phyloP scores from a whole-genome alignment of 2,113 vertebrate species.

The Ailurus styani region DNA sequence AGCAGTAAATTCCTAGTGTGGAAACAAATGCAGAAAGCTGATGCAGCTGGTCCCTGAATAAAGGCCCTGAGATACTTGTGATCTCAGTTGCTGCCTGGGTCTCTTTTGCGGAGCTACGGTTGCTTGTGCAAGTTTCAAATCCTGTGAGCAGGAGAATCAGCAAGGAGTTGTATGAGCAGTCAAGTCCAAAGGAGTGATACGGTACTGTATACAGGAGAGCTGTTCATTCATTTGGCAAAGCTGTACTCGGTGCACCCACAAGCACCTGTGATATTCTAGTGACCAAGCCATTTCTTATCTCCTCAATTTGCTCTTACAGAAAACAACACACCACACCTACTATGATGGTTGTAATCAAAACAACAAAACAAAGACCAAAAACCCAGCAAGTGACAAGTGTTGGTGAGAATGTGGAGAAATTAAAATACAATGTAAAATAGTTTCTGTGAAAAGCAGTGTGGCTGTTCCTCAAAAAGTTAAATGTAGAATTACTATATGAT shows the following conservation, averaged over 20 bases:
- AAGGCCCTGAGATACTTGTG: background rate
- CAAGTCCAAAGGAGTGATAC: background rate
- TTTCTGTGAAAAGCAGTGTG: background rate
- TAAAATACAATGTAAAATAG: background rate
- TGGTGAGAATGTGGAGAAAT: background rate
- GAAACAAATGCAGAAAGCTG: background rate
- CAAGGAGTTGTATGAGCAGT: background rate
- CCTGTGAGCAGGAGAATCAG: background rate
- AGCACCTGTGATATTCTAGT: background rate
- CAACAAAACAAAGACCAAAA: background rate
- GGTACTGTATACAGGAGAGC: background rate
- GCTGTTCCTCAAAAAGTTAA: background rate
- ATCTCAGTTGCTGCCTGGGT: background rate
- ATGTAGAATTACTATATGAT: background rate
- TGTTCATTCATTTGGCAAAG: background rate
- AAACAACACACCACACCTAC: background rate
- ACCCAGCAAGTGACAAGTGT: background rate
- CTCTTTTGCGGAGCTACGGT: background rate
- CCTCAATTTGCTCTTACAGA: background rate
- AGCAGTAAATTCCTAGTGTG: background rate
- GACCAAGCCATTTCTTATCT: background rate
- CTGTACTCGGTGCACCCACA: accelerated
- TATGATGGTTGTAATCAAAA: background rate
- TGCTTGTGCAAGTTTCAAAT: background rate
- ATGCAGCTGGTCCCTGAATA: background rate